These are phyloP conservation scores for Ailurus styani DNA, from an alignment of 2,113 vertebrate genomes.

Conservation along the genomic window DNA sequence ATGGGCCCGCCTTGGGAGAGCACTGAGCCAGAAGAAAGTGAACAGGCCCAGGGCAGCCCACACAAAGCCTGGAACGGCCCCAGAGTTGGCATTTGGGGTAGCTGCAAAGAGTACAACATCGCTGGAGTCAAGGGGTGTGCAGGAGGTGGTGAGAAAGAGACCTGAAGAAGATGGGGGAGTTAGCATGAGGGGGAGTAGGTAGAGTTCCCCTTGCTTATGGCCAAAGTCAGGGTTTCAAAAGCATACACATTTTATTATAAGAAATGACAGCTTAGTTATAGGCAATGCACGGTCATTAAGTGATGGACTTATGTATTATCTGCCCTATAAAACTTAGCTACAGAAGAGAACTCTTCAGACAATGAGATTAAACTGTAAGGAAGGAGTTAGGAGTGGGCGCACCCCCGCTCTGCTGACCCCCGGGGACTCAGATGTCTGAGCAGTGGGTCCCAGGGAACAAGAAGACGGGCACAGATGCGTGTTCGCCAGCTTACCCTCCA, in stretches of 20 bases:
- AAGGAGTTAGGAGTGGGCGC: background rate
- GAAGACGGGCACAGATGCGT: rapidly evolving
- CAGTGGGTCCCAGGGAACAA: background rate
- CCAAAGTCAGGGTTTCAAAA: background rate
- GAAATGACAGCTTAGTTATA: background rate
- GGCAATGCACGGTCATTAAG: background rate
- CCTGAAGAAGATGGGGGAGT: background rate
- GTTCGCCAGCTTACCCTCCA: background rate
- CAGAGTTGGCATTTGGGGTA: background rate
- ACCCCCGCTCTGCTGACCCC: background rate
- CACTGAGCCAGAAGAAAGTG: background rate
- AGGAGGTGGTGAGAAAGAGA: background rate
- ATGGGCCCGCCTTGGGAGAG: background rate
- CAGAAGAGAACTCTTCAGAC: background rate
- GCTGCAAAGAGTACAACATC: background rate
- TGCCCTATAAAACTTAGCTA: background rate
- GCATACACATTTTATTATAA: background rate
- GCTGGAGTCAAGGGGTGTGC: too few species aligned
- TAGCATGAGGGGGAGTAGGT: background rate
- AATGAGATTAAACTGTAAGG: background rate
- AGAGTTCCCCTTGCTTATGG: background rate
- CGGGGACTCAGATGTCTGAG: background rate
- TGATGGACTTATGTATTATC: background rate
- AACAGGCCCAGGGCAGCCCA: background rate
- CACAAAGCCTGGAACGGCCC: background rate